These are phyloP conservation scores for Melanotaenia nigrans DNA, from an alignment of 2,797 vertebrate species.

Conservation along the genomic window DNA sequence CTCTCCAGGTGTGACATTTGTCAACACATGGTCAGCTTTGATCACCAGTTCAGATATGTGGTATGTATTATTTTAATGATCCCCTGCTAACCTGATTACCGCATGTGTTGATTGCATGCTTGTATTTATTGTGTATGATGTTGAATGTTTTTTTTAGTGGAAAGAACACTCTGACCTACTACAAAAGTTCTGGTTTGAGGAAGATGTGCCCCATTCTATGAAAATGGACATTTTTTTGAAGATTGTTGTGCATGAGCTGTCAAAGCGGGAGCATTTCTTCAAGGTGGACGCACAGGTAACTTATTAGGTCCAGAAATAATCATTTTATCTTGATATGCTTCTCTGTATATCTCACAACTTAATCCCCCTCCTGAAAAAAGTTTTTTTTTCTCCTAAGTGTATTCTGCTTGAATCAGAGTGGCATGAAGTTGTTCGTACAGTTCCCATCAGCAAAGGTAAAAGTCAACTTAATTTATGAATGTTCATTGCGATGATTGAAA, in stretches of 20 bases:
- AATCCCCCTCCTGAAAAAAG: not conserved
- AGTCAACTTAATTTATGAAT: not conserved
- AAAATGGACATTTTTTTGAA: conserved; percentile 20
- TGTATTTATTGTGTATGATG: not conserved
- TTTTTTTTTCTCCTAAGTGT: not conserved
- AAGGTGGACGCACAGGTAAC: conserved; percentile 62
- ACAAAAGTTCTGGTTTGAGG: conserved; percentile 23
- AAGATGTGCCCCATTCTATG: not conserved
- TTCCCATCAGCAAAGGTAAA: conserved; percentile 67
- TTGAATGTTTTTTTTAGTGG: conserved; percentile 50
- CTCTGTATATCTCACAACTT: not conserved
- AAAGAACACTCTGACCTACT: conserved; percentile 6
- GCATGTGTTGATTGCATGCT: not conserved
- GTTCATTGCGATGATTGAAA: not conserved
- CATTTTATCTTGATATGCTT: not conserved
- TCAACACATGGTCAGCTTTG: conserved; percentile 51
- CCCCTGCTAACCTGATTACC: not conserved
- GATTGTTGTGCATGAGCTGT: not conserved
- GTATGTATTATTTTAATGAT: conserved; percentile 48
- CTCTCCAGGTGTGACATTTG: conserved; percentile 33
- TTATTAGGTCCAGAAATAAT: not conserved
- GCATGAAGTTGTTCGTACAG: conserved; percentile 36
- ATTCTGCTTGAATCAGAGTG: conserved; percentile 36
- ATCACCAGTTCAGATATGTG: conserved; percentile 52
- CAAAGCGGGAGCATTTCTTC: conserved; percentile 11